Conservation (phyloP, 2,888 invertebrate species). For the Coronaproctus castanopsis region DNA sequence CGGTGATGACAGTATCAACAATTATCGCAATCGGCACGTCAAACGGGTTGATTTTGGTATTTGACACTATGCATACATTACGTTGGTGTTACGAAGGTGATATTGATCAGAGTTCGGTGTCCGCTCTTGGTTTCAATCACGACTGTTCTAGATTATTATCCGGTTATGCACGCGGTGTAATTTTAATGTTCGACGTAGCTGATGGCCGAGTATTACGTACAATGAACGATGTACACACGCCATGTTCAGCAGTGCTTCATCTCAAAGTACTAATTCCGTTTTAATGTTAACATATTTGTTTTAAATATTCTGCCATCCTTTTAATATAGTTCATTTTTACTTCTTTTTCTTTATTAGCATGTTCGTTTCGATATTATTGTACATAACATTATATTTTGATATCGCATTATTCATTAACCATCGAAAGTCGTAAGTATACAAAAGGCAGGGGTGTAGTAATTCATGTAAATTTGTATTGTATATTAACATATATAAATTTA, state of each 20-base stretch:
- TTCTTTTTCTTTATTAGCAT: no score
- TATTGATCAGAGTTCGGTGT: slow-evolving; percentile 53
- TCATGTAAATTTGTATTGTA: no score
- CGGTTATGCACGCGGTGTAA: slow-evolving; percentile 57
- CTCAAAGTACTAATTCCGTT: slow-evolving; percentile 30
- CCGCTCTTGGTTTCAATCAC: slow-evolving; percentile 50
- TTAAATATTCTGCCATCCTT: not conserved
- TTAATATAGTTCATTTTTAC: not conserved
- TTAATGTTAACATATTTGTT: not conserved
- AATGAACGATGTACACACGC: slow-evolving; percentile 60
- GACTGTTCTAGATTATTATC: slow-evolving; percentile 69
- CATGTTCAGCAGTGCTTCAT: slow-evolving; percentile 61
- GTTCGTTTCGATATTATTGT: no score
- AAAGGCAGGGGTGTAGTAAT: no score
- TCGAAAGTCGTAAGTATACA: no score
- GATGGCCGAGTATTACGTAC: slow-evolving; percentile 54
- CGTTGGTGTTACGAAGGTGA: slow-evolving; percentile 66
- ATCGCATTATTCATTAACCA: no score
- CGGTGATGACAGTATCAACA: slow-evolving; percentile 56
- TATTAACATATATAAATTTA: no score
- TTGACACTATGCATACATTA: slow-evolving; percentile 66
- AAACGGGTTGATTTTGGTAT: slow-evolving; percentile 72
- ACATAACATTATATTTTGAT: no score
- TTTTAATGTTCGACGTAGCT: slow-evolving; percentile 71
- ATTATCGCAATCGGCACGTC: slow-evolving; percentile 84